Base-by-base conservation (phyloP, 2,888 invertebrate genomes). In the Lithophane leautieri region DNA sequence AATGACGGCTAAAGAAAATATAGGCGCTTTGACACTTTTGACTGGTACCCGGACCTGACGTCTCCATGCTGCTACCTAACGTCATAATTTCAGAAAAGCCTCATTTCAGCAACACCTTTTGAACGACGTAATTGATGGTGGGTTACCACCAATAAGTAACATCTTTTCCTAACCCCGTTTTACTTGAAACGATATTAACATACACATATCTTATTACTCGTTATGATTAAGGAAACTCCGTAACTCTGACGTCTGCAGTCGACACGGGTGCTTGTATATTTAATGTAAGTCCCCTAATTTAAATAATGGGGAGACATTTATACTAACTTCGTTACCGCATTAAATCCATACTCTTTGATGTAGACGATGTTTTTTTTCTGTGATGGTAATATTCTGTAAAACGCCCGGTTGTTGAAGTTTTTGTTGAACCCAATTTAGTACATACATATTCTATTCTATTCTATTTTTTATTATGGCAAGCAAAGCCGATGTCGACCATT, bases 251-350 rank as follows among this genome's bases (percentile, higher is more conserved):
- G 62, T 66, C 87, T 84, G 87, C 73, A 72, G 75, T 47, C 69
- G 85, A 85, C 85, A 78, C 47, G 79, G 66, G 66, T 63, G 34
- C 67, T 70, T 69, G 70, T 71, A 73, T 76, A 76, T 76, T 82
- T 73, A 79, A 72, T 67, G 58, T 70, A 73, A 82, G 82, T 52
- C 62, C 76, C 74, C 63, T 84, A 70, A 85, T 86, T 86, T 86
- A 79, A 86, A 86, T 86, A 86, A 84, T 58, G 80, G 72, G 56
- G 44, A 44, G 50, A 60, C 77, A 67, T 86, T 86, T 86, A 82
- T 82, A 70, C 62, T 61, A 76, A 72, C 69, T 75, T 70, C 60
- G 66, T 76, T 47, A 62, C 61, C 52, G 25, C 65, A 69, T 66
- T 78, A 69, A 61, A 70, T 68, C 62, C 50, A 61, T 22, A 78